Evolutionary conservation across 1,140 invertebrate species (phyloP), one percentile per base, ranked within the genome.

Genomic region (Leptinotarsa texana): DNA sequence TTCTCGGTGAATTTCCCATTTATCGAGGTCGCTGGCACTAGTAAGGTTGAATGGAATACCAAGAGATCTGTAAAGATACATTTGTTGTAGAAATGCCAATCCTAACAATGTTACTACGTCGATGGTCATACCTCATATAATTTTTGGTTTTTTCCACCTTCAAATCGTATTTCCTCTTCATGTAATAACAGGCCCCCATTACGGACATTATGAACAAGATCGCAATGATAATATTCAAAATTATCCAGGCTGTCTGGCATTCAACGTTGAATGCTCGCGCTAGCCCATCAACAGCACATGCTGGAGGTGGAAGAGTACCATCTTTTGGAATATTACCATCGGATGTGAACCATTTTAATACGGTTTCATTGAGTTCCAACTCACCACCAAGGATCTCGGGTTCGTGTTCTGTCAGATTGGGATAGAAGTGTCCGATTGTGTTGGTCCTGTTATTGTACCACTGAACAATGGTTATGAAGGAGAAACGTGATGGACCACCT

Each of bases 1-100:
- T 76, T 96, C 92, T 61, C 94, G 86, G 0, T 93, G 89, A 47
- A 97, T 89, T 86, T 97, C 95, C 94, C 95, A 97, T 79, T 94
- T 93, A 81, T 96, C 95, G 13, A 96, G 85, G 15, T 73, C 86
- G 8, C 62, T 73, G 71, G 62, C 21, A 33, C 63, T 65, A 18
- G 15, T 15, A 4, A 65, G 15, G 22, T 73, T 61, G 62, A 73
- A 73, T 22, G 71, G 61, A 13, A 79, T 49, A 13, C 76, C 61
- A 66, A 75, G 78, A 63, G 69, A 71, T 72, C 70, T 76, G 87
- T 0, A 85, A 84, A 24, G 87, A 80, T 42, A 42, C 0, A 84
- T 80, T 72, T 88, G 85, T 2, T 91, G 80, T 6, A 93, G 6
- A 68, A 68, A 68, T 47, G 15, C 21, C 27, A 66, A 5, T 21